These are phyloP conservation scores for Emmelina monodactyla DNA, from an alignment of 2,888 invertebrate genomes.

Conservation along the genomic window DNA sequence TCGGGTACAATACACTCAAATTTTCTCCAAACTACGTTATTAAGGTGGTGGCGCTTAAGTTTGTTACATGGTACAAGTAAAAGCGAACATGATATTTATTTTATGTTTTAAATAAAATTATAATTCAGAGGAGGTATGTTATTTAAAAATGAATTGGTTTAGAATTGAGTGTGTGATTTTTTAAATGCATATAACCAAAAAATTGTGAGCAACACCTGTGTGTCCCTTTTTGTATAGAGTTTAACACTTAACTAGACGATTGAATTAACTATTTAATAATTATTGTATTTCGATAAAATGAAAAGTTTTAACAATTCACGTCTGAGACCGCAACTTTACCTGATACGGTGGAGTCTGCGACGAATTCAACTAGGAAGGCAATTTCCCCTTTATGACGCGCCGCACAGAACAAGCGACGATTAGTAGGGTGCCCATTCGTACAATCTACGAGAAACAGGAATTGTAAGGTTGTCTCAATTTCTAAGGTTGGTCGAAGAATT, in stretches of 20 bases:
- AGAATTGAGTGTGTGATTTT: no score
- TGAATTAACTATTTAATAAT: background rate
- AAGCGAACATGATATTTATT: background rate
- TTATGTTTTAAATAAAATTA: background rate
- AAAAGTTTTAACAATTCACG: background rate
- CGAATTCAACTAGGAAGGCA: conserved; percentile 59
- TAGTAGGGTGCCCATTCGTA: conserved; percentile 16
- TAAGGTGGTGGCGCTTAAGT: background rate
- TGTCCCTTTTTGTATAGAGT: no score
- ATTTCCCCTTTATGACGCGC: conserved; percentile 54
- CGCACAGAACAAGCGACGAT: conserved; percentile 32
- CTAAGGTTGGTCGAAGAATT: no score
- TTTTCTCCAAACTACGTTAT: conserved; percentile 2
- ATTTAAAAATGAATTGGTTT: no score
- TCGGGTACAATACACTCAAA: conserved; percentile 4
- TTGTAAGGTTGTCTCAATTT: no score
- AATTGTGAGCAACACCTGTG: no score
- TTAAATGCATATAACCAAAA: no score
- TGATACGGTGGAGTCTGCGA: conserved; percentile 21
- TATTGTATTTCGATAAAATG: background rate
- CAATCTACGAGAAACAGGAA: no score
- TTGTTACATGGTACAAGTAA: background rate
- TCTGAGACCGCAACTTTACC: conserved; percentile 13
- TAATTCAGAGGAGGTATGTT: background rate
- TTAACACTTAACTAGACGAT: no score